Evolutionary conservation across 64 coral and sea anemone genomes (phyloP).

Genomic region (Pocillopora verrucosa): DNA sequence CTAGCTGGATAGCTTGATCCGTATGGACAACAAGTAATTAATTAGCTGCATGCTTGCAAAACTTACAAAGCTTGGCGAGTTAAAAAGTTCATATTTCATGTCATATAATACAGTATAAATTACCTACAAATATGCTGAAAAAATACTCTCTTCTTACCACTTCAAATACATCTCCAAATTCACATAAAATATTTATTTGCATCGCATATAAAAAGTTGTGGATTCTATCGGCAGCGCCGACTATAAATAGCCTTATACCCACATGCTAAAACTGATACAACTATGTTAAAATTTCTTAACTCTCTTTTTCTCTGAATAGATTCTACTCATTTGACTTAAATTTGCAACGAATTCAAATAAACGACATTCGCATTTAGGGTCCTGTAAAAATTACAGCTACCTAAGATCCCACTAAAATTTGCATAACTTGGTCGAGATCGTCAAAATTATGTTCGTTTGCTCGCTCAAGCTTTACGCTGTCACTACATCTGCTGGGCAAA

Average conservation of each 20-base stretch:
- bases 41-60: not conserved
- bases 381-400: not conserved
- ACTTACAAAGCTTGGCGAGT: slow-evolving; percentile 15
- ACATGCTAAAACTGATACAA: not conserved
- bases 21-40: slow-evolving; percentile 2
- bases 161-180: slow-evolving; percentile 54
- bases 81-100: not conserved
- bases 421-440: slow-evolving; percentile 98
- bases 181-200: slow-evolving; percentile 26
- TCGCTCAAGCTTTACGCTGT: slow-evolving; percentile 77
- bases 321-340: not conserved
- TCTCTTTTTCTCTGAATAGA: not conserved
- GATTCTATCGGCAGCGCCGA: slow-evolving; percentile 34
- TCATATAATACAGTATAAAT: slow-evolving; percentile 46
- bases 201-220: slow-evolving; percentile 42
- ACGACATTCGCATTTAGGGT: not conserved
- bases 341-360: not conserved
- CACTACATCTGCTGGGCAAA: slow-evolving; percentile 61
- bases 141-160: slow-evolving; percentile 36
- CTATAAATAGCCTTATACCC: slow-evolving; percentile 34
- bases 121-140: slow-evolving; percentile 49
- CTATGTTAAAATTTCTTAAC: not conserved
- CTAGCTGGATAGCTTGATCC: not conserved
- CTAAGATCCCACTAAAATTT: slow-evolving; percentile 94
- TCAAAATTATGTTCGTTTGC: slow-evolving; percentile 65